Base-by-base conservation (phyloP, 1,140 invertebrate genomes). In the Archivesica marissinica region DNA sequence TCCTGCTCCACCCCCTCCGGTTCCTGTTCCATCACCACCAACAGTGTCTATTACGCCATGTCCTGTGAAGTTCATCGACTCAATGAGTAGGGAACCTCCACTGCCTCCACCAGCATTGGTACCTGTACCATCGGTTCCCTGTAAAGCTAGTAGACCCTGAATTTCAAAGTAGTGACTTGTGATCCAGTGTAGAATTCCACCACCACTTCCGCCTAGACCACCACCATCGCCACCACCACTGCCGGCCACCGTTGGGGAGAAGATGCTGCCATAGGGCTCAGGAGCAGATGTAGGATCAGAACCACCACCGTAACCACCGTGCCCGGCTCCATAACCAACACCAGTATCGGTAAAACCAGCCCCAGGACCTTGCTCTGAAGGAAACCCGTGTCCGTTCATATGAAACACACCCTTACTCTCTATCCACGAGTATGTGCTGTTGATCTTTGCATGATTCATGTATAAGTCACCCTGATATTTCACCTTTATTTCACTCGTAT, bases 31-130 rank as follows among this genome's bases (percentile, higher is more conserved):
- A 50, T 77, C 56, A 11, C 86, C 87, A n/a, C 90, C 88, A 13
- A 64, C 74, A 0, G 90, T 88, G 35, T 87, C 88, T 59, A 92
- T 88, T 47, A 89, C 87, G 41, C 91, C 91, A 79, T 92, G 91
- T 13, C 91, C 91, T 0, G 91, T 91, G 23, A 92, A 87, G 77
- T 92, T 92, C 28, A 89, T 89, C n/a, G 90, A 88, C 23, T 89
- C 86, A 39, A 92, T 88, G 17, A 88, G 78, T 13, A 92, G 35
- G 76, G 88, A 89, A 13, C 91, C 91, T 61, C 91, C 91, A 79
- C 87, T 89, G 1, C 91, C 91, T 56, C 91, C 91, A 52, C 87
- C 90, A 70, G 90, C 83, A 77, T 91, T 87, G 2, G 13, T 20
- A 38, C 89, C 89, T 9, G n/a, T 52, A 25, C 88, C 91, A 75